Percentiles rank a stretch among this genome's conserved stretches.
phyloP scores from a whole-genome alignment of 2,888 invertebrate genomes.

The Phytoseiulus persimilis region DNA sequence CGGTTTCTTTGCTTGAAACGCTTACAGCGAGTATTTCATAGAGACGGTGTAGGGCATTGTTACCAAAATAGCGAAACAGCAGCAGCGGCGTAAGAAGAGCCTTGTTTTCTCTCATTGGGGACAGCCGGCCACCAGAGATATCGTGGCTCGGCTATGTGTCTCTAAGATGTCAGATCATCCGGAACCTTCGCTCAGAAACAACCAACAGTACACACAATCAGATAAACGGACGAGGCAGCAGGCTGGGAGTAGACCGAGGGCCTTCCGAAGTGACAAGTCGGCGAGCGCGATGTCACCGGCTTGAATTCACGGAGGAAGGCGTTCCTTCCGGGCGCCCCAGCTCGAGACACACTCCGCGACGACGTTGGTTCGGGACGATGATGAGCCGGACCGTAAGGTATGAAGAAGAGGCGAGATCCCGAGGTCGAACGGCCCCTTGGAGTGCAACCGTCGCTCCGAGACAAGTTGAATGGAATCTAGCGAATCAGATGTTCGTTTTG shows the following conservation, averaged over 20 bases:
- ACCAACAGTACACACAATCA: background rate
- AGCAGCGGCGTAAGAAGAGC: background rate
- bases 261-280: background rate
- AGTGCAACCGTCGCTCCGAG: no score
- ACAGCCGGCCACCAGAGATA: background rate
- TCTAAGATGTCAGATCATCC: constrained; percentile 5
- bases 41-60: background rate
- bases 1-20: background rate
- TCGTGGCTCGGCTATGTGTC: background rate
- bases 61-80: background rate
- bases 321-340: background rate
- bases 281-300: background rate
- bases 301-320: background rate
- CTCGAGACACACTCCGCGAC: no score
- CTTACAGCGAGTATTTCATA: background rate
- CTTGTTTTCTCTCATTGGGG: background rate
- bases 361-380: no score
- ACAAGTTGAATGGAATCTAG: no score
- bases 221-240: background rate
- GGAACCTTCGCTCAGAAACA: background rate
- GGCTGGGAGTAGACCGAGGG: background rate
- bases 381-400: no score
- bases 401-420: no score
- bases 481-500: no score
- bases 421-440: no score